Percentiles rank a stretch among this genome's conserved stretches.
These are phyloP conservation scores for Chloroclysta siterata DNA, from an alignment of 2,888 invertebrate genomes.

Conservation along the genomic window DNA sequence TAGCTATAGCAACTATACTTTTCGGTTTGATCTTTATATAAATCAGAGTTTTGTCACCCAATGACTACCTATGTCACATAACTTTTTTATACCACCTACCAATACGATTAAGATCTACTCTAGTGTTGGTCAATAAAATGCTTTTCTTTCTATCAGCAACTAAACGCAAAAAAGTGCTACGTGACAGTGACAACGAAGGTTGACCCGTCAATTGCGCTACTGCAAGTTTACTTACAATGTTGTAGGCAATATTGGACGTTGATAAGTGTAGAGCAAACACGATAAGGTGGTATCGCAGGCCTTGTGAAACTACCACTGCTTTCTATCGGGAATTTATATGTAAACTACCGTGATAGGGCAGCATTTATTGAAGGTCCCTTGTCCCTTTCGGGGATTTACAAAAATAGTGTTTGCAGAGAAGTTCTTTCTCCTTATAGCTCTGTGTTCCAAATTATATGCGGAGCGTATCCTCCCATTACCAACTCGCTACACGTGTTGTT, in stretches of 20 bases:
- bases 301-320: slow-evolving; percentile 33
- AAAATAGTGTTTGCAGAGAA: background rate
- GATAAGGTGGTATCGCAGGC: slow-evolving; percentile 55
- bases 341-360: slow-evolving; percentile 25
- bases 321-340: slow-evolving; percentile 30
- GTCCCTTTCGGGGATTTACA: slow-evolving; percentile 8
- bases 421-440: background rate
- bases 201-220: slow-evolving; percentile 17
- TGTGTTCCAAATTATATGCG: background rate
- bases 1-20: too few species aligned
- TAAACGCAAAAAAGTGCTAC: background rate
- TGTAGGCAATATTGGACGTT: slow-evolving; percentile 45
- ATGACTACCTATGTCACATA: too few species aligned
- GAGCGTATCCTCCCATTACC: too few species aligned
- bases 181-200: slow-evolving; percentile 2
- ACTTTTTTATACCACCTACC: too few species aligned
- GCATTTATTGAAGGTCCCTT: slow-evolving; percentile 25
- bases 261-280: slow-evolving; percentile 62
- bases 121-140: too few species aligned
- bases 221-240: slow-evolving; percentile 28
- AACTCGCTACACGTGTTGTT: too few species aligned
- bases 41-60: too few species aligned
- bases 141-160: background rate
- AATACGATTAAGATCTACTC: too few species aligned
- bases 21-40: too few species aligned